Evolutionary conservation across 2,113 vertebrate species (phyloP), one percentile per base, ranked within the genome.

Genomic region (Ammodytes marinus): DNA sequence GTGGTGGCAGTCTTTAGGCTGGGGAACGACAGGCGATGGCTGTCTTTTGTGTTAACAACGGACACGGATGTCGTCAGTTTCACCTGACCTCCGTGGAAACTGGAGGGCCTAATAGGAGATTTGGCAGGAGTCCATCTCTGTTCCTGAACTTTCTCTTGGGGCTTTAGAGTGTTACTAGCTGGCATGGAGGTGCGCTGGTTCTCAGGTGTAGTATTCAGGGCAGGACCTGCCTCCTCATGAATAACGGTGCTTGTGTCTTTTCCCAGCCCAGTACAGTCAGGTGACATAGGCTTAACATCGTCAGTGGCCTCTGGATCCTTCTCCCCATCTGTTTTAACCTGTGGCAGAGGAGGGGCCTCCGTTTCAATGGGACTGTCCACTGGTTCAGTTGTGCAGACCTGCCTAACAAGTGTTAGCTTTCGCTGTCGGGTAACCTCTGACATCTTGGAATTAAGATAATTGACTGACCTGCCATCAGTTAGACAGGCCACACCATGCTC

Each of bases 1-100:
- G 95, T 98, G 0, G 98, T 99, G 9, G 97, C 88, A 0, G 98
- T 99, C 91, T 99, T 99, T 82, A 99, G 94, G 89, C 97, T 99
- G 52, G 98, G 97, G 80, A 99, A 99, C 2, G 97, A 95, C 47
- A 95, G 78, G 1, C 94, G 96, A 52, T 97, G 97, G 1, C 93
- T 84, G 72, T 98, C 96, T 49, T 94, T 94, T 0, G 91, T 84
- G 42, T 94, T 96, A 37, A 95, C 84, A 0, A 91, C 82, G 7
- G 97, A 92, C 69, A 96, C 82, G 2, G 94, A 92, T 0, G 91
- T 88, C 27, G 83, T 84, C 45, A 95, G 86, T 69, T 95, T 96
- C 47, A 94, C 90, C 76, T 96, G 96, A 52, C 95, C 93, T 0
- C 94, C 91, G 0, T 93, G 95, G 76, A 94, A 94, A 15, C 64